Percentiles rank a stretch among this genome's conserved stretches.
Conservation (phyloP, 2,797 vertebrate species). For the Sebastes hubbsi region DNA sequence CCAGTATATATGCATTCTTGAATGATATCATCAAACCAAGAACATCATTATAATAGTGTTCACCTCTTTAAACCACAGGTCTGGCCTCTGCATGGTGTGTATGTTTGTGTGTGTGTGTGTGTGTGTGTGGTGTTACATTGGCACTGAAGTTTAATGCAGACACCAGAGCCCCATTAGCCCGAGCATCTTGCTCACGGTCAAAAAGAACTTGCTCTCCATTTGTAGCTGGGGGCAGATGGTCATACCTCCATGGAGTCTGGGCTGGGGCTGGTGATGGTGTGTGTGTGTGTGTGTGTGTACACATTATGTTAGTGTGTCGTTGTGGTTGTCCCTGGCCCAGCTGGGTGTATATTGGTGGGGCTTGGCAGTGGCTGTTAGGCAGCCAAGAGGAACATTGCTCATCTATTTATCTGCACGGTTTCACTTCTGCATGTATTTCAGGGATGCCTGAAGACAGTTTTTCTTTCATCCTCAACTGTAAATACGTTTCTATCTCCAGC, state of each 20-base stretch:
- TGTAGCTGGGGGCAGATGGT: constrained; percentile 61
- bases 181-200: constrained; percentile 65
- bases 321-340: background rate
- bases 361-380: background rate
- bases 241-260: background rate
- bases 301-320: background rate
- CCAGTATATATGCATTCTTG: background rate
- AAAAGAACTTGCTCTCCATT: constrained; percentile 55
- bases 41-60: background rate
- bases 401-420: background rate
- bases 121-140: constrained; percentile 14
- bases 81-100: no score
- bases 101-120: background rate
- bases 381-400: background rate
- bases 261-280: background rate
- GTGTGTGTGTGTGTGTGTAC: no score
- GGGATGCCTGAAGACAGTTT: background rate
- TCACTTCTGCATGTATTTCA: background rate
- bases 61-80: background rate
- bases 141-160: constrained; percentile 42
- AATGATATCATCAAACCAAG: background rate
- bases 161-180: constrained; percentile 57
- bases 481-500: background rate
- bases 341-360: background rate
- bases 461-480: background rate